phyloP scores from a whole-genome alignment of 2,888 invertebrate genomes.

The Erebia ligea region DNA sequence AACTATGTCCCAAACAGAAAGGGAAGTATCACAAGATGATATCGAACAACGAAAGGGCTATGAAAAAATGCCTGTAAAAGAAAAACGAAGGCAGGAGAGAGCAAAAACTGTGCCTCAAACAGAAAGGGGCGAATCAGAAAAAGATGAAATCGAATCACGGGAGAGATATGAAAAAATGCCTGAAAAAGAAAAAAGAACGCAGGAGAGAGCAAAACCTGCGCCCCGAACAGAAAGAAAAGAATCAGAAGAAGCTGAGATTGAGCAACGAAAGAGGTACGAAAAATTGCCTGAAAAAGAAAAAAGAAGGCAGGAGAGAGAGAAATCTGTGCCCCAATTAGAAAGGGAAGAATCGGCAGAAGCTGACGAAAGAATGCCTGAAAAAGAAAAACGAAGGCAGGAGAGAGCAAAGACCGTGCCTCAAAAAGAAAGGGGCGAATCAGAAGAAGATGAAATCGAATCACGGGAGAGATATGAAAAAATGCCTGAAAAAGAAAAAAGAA shows the following conservation, averaged over 20 bases:
- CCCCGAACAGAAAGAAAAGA: background rate
- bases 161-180: too few species aligned
- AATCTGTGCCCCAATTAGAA: background rate
- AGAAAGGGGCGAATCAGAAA: too few species aligned
- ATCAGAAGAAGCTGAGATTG: background rate
- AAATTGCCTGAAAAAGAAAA: too few species aligned
- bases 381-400: background rate
- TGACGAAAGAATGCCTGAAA: slow-evolving; percentile 33
- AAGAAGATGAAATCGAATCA: background rate
- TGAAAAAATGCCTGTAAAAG: too few species aligned
- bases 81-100: too few species aligned
- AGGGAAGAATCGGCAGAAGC: background rate
- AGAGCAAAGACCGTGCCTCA: background rate
- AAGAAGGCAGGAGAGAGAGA: background rate
- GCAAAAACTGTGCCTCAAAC: too few species aligned
- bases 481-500: too few species aligned
- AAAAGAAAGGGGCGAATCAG: too few species aligned
- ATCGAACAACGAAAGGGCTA: background rate
- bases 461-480: background rate
- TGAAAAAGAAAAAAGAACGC: too few species aligned
- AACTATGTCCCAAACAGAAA: background rate
- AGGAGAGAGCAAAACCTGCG: too few species aligned
- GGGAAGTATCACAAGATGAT: background rate
- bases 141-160: too few species aligned
- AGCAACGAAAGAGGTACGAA: background rate